phyloP scores from a whole-genome alignment of 2,888 invertebrate genomes.

The Sphaeridia pumilis region DNA sequence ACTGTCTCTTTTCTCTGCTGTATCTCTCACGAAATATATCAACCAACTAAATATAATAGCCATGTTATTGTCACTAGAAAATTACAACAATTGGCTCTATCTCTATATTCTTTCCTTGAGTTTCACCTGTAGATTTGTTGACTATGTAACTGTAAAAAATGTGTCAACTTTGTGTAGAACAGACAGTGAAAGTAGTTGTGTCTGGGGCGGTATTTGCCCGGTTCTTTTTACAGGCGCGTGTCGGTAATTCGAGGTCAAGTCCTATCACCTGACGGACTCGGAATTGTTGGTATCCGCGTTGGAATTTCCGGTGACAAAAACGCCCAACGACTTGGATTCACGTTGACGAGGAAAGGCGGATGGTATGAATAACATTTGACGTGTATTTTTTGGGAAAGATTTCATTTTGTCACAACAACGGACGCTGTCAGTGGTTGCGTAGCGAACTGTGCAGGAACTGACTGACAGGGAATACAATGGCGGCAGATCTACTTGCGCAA shows the following conservation, averaged over 20 bases:
- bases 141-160: too few species aligned
- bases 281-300: constrained; percentile 93
- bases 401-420: too few species aligned
- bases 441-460: too few species aligned
- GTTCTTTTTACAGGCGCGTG: constrained; percentile 69
- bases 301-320: constrained; percentile 72
- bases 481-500: too few species aligned
- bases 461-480: too few species aligned
- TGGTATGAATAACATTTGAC: constrained; percentile 56
- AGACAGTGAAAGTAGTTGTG: constrained; percentile 17
- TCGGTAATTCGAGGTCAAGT: constrained; percentile 98
- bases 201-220: constrained; percentile 10
- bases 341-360: constrained; percentile 81
- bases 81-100: constrained; percentile 3
- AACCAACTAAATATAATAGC: too few species aligned
- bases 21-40: constrained; percentile 7
- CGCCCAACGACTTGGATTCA: constrained; percentile 91
- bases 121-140: too few species aligned
- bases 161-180: constrained; percentile 6
- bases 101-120: too few species aligned
- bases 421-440: too few species aligned
- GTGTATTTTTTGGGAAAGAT: too few species aligned
- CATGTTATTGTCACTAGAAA: constrained; percentile 16
- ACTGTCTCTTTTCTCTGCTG: constrained; percentile 13
- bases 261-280: constrained; percentile 83